Conservation (phyloP, 2,797 vertebrate species). For the Moxostoma hubbsi region DNA sequence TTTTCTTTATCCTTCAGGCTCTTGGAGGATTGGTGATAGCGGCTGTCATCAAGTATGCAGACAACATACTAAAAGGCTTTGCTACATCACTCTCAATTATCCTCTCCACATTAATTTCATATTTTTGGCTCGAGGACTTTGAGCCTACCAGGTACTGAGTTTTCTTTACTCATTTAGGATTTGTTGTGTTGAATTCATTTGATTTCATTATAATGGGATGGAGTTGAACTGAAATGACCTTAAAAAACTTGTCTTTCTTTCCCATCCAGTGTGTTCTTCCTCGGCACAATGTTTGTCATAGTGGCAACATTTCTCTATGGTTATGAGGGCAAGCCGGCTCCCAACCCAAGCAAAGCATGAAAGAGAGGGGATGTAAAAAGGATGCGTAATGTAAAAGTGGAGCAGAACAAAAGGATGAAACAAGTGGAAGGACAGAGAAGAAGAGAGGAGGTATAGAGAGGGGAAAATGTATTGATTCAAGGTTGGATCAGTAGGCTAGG, state of each 20-base stretch:
- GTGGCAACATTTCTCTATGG: constrained; percentile 95
- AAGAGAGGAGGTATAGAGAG: constrained; percentile 5
- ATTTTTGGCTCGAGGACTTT: constrained; percentile 98
- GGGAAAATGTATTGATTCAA: constrained; percentile 50
- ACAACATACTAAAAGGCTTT: constrained; percentile 99
- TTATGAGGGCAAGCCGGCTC: constrained; percentile 87
- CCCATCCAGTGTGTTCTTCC: constrained; percentile 88
- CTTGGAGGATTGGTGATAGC: constrained; percentile 96
- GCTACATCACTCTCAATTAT: constrained; percentile 98
- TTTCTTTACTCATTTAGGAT: neutral
- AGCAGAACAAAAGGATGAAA: constrained; percentile 14
- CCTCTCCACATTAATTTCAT: constrained; percentile 95
- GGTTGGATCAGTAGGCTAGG: constrained; percentile 65
- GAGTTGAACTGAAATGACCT: neutral
- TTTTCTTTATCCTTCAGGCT: constrained; percentile 77
- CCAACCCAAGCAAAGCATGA: constrained; percentile 91
- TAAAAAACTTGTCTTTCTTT: constrained; percentile 24
- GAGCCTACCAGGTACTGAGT: constrained; percentile 88
- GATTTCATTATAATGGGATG: neutral
- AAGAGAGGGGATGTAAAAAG: constrained; percentile 34
- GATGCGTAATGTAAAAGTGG: neutral
- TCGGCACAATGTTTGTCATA: constrained; percentile 93
- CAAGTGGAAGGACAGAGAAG: neutral
- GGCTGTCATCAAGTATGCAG: constrained; percentile 98
- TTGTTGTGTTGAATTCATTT: neutral